Evolutionary conservation across 2,888 invertebrate genomes (phyloP).

Genomic region (Agapetus fuscipes): DNA sequence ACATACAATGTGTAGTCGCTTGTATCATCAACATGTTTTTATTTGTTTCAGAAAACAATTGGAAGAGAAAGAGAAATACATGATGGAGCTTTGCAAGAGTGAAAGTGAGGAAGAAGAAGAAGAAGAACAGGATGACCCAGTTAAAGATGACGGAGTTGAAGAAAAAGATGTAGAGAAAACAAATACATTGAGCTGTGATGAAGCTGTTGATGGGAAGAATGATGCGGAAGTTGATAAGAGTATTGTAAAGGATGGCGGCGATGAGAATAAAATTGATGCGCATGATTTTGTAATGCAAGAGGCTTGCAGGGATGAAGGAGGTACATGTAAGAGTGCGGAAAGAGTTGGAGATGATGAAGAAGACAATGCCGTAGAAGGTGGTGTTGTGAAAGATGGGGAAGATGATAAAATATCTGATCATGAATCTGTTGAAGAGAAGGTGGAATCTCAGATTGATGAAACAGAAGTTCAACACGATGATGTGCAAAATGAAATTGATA

Average conservation of each 20-base stretch:
- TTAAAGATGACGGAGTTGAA: constrained; percentile 11
- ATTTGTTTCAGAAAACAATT: constrained; percentile 58
- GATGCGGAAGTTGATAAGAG: too few species aligned
- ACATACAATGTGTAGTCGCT: too few species aligned
- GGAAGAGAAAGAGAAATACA: constrained; percentile 63
- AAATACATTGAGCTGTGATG: too few species aligned
- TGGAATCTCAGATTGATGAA: too few species aligned
- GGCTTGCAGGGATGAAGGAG: too few species aligned
- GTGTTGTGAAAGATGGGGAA: constrained; percentile 3
- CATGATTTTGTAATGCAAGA: too few species aligned
- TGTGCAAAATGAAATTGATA: too few species aligned
- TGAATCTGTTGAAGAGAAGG: constrained; percentile 5
- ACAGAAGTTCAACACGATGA: too few species aligned
- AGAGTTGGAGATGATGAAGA: constrained; percentile 10
- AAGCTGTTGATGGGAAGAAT: too few species aligned
- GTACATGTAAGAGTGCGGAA: too few species aligned
- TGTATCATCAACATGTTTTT: too few species aligned
- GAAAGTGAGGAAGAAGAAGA: constrained; percentile 49
- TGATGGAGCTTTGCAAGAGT: constrained; percentile 66
- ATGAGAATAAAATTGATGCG: constrained; percentile 25
- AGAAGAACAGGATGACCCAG: constrained; percentile 14
- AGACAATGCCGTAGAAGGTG: neutral
- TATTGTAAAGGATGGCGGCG: constrained; percentile 2
- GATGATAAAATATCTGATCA: neutral
- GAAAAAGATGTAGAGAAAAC: too few species aligned